phyloP scores from a whole-genome alignment of 2,888 invertebrate genomes.

The Adineta ricciae region DNA sequence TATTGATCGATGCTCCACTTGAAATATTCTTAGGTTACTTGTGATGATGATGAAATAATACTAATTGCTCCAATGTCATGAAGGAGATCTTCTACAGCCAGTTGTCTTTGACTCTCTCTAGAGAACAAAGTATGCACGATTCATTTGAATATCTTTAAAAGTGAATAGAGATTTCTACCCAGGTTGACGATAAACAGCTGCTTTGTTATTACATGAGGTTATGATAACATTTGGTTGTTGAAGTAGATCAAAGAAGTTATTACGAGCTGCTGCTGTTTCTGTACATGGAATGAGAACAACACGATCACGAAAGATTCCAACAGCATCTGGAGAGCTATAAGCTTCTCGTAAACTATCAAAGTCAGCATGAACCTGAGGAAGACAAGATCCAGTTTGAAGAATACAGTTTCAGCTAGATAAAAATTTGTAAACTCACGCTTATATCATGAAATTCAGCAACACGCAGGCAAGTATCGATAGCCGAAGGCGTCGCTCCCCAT shows the following conservation, averaged over 20 bases:
- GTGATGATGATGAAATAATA: constrained; percentile 36
- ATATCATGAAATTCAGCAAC: constrained; percentile 45
- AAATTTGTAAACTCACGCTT: not conserved
- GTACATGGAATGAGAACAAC: constrained; percentile 19
- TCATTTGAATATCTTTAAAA: not conserved
- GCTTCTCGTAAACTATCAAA: constrained; percentile 27
- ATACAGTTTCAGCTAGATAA: not conserved
- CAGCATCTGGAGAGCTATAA: not conserved
- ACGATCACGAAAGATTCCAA: constrained; percentile 19
- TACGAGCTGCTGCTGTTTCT: constrained; percentile 16
- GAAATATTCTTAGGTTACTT: not conserved
- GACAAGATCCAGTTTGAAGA: not conserved
- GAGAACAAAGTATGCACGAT: not conserved
- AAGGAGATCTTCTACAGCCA: constrained; percentile 41
- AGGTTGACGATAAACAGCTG: constrained; percentile 8
- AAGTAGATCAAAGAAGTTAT: not conserved
- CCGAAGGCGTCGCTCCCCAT: constrained; percentile 46
- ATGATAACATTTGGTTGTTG: constrained; percentile 18
- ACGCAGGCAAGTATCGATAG: constrained; percentile 43
- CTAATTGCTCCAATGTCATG: constrained; percentile 48
- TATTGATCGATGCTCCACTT: not conserved
- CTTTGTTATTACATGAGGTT: constrained; percentile 22
- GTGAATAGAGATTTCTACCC: not conserved
- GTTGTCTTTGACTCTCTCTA: constrained; percentile 20
- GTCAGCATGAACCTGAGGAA: constrained; percentile 1